Evolutionary conservation across 2,888 invertebrate genomes (phyloP), one percentile per base, ranked within the genome.

Genomic region (Magallana nippona): DNA sequence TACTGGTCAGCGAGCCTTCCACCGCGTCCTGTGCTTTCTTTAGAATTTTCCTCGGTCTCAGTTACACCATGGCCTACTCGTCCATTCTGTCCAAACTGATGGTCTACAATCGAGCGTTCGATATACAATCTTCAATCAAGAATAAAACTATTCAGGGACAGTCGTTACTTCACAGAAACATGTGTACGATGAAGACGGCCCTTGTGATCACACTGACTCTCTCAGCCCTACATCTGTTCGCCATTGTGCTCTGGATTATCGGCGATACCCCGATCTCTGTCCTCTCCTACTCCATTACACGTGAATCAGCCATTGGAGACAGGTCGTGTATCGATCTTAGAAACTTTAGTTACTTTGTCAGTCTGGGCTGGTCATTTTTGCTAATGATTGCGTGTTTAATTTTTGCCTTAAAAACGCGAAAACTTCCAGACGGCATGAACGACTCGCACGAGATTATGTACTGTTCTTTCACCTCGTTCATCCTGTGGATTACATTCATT

Each of bases 391-490:
- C 94, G 62, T 95, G 95, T 91, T 95, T 95, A 0, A 93, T 95
- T 13, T 96, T 95, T 90, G 95, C 95, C 19, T 93, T 95, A 84
- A 95, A 95, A 90, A 95, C 95, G 10, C 91, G 95, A 81, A 96
- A 95, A 89, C 95, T 95, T 87, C 95, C 95, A 0, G 95, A 95
- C 85, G 95, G 95, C 1, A 95, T 95, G 92, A 95, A 95, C 91
- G 95, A 96, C 91, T 95, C 95, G 0, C 94, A 95, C 13, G 95
- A 95, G 90, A 95, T 96, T 83, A 95, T 95, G 10, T 95, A 95
- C 90, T 95, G 95, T 17, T 95, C 95, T 89, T 95, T 95, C 91
- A 95, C 95, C 1, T 95, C 95, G 32, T 95, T 95, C 88, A 94
- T 96, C 57, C 94, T 95, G 27, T 95, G 95, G 95, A 91, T 95